These are phyloP conservation scores for Micrasema longulum DNA, from an alignment of 1,140 invertebrate genomes.

Conservation along the genomic window DNA sequence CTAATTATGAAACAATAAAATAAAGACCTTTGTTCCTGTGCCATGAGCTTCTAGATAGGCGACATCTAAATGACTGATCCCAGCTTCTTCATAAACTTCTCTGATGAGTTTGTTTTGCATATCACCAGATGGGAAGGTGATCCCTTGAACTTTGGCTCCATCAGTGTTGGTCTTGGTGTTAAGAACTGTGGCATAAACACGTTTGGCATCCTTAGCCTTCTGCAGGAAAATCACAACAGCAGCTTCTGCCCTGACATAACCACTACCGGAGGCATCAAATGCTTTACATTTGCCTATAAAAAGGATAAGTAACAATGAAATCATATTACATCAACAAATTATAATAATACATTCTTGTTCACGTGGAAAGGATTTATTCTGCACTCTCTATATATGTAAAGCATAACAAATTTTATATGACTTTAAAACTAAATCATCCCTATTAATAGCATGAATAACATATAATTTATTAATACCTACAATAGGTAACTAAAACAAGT, in stretches of 20 bases:
- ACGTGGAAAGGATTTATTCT: too few species aligned
- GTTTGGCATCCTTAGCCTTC: constrained; percentile 77
- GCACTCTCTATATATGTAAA: too few species aligned
- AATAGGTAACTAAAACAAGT: too few species aligned
- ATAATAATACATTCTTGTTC: too few species aligned
- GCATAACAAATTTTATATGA: too few species aligned
- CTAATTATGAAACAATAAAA: too few species aligned
- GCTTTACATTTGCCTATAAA: constrained; percentile 81
- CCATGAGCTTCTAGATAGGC: constrained; percentile 95
- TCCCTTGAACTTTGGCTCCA: constrained; percentile 88
- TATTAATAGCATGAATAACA: too few species aligned
- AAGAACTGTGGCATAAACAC: constrained; percentile 89
- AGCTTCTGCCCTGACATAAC: constrained; percentile 94
- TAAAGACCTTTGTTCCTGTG: constrained; percentile 87
- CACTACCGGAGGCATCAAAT: constrained; percentile 90
- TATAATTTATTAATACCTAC: too few species aligned
- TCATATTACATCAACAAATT: too few species aligned
- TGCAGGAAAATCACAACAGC: constrained; percentile 86
- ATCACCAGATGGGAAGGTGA: constrained; percentile 90
- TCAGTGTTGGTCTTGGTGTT: constrained; percentile 92
- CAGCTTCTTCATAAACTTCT: constrained; percentile 86
- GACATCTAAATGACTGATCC: constrained; percentile 84
- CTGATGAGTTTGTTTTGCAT: constrained; percentile 89
- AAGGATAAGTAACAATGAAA: too few species aligned
- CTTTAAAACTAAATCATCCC: too few species aligned